Evolutionary conservation across 2,888 invertebrate species (phyloP).

Genomic region (Epirrhoe alternata): DNA sequence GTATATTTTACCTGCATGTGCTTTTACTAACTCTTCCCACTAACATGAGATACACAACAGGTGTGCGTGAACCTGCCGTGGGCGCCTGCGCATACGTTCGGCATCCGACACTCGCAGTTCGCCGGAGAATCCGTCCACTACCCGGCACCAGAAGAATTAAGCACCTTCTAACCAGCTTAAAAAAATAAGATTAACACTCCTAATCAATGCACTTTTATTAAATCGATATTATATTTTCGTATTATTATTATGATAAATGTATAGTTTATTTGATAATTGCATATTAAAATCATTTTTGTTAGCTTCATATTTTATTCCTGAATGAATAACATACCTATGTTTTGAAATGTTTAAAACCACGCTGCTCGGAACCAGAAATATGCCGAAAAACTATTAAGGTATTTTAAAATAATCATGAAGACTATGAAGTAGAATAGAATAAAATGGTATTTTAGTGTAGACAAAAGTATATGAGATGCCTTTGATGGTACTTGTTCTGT

Average conservation of each 20-base stretch:
- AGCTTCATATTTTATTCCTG: slow-evolving; percentile 13
- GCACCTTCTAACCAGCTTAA: slow-evolving; percentile 60
- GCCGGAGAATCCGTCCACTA: slow-evolving; percentile 81
- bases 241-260: slow-evolving; percentile 39
- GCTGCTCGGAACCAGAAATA: slow-evolving; percentile 34
- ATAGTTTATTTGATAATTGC: slow-evolving; percentile 39
- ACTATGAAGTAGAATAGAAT: too few relatives aligned
- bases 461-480: background rate
- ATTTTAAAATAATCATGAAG: background rate
- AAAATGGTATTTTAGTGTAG: slow-evolving; percentile 1
- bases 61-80: slow-evolving; percentile 84
- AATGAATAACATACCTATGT: background rate
- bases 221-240: slow-evolving; percentile 35
- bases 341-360: slow-evolving; percentile 28
- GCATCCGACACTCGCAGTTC: slow-evolving; percentile 91
- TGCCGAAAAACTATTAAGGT: slow-evolving; percentile 28
- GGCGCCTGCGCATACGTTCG: slow-evolving; percentile 91
- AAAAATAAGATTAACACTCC: slow-evolving; percentile 43
- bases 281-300: slow-evolving; percentile 32
- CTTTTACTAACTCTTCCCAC: slow-evolving; percentile 12
- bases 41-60: slow-evolving; percentile 59
- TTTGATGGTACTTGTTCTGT: background rate
- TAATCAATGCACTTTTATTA: slow-evolving; percentile 41
- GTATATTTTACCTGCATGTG: too few relatives aligned
- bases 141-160: slow-evolving; percentile 73